Evolutionary conservation across 2,888 invertebrate genomes (phyloP).

Genomic region (Meiosimyza platycephala): DNA sequence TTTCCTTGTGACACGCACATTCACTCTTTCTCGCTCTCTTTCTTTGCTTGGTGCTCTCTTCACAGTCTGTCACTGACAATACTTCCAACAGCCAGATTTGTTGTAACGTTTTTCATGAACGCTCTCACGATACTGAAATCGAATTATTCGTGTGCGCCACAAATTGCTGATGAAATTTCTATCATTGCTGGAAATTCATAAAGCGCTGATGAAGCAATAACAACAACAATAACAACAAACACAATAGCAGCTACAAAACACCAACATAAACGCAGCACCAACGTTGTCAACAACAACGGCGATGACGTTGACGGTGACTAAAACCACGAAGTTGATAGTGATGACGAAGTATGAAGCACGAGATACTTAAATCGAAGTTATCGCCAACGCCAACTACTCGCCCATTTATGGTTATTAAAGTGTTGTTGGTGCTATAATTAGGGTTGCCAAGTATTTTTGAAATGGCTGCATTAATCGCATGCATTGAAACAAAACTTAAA

Average conservation of each 20-base stretch:
- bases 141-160: slow-evolving; percentile 15
- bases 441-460: too few species aligned
- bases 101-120: slow-evolving; percentile 30
- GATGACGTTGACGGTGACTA: slow-evolving; percentile 24
- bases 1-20: too few species aligned
- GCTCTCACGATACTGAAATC: slow-evolving; percentile 34
- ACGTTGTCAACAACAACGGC: slow-evolving; percentile 11
- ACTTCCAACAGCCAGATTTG: background rate
- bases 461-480: too few species aligned
- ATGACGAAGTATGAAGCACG: slow-evolving; percentile 1
- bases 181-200: slow-evolving; percentile 38
- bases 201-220: slow-evolving; percentile 23
- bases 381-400: too few species aligned
- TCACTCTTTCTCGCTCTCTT: slow-evolving; percentile 6
- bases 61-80: slow-evolving; percentile 9
- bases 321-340: background rate
- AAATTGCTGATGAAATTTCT: slow-evolving; percentile 41
- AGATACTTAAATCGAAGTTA: background rate
- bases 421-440: too few species aligned
- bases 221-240: slow-evolving; percentile 5
- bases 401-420: too few species aligned
- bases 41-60: background rate
- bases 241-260: background rate
- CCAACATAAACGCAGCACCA: slow-evolving; percentile 22
- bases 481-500: too few species aligned